Evolutionary conservation across 1,140 invertebrate genomes (phyloP).

Genomic region (Drosophila elegans): DNA sequence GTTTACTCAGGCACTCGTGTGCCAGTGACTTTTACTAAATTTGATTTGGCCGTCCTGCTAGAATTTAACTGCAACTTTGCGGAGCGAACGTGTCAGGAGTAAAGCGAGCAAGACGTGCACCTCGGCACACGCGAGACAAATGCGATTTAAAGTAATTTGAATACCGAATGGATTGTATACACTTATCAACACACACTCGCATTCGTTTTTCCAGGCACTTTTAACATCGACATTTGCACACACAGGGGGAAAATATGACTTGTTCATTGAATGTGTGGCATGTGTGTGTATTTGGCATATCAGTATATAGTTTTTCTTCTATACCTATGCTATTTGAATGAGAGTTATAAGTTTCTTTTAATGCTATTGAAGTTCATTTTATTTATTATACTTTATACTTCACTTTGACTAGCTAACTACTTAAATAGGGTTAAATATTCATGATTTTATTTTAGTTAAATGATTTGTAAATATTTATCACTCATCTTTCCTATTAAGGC

Average conservation of each 20-base stretch:
- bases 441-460: too few species aligned
- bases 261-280: background rate
- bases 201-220: slow-evolving; percentile 26
- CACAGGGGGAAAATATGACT: slow-evolving; percentile 17
- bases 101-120: slow-evolving; percentile 5
- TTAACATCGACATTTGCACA: slow-evolving; percentile 9
- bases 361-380: background rate
- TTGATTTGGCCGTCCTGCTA: slow-evolving; percentile 61
- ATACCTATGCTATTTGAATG: background rate
- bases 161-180: slow-evolving; percentile 82
- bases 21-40: slow-evolving; percentile 69
- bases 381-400: background rate
- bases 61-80: slow-evolving; percentile 61
- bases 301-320: background rate
- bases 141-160: slow-evolving; percentile 82
- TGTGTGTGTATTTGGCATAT: background rate
- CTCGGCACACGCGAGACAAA: slow-evolving; percentile 71
- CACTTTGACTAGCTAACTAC: too few species aligned
- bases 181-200: slow-evolving; percentile 58
- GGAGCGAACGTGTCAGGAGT: slow-evolving; percentile 54
- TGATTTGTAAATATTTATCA: too few species aligned
- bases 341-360: background rate
- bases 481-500: too few species aligned
- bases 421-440: too few species aligned
- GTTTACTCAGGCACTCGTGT: slow-evolving; percentile 25